Percentiles rank a stretch among this genome's conserved stretches.
Conservation (phyloP, 2,113 vertebrate genomes). For the Engystomops pustulosus region DNA sequence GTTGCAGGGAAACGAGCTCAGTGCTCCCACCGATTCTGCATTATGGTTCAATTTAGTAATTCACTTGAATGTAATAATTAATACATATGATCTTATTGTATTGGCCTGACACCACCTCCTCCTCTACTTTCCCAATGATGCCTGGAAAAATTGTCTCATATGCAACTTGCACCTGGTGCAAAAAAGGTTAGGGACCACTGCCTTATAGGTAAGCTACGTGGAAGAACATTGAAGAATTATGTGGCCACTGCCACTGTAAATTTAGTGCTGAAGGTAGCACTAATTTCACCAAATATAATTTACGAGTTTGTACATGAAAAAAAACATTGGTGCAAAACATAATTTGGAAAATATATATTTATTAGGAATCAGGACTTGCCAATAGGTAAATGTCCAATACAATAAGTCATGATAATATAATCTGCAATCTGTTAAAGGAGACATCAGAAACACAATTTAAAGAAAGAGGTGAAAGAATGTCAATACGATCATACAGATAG, state of each 20-base stretch:
- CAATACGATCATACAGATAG: background rate
- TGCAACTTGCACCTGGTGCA: no score
- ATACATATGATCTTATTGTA: no score
- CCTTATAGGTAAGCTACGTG: no score
- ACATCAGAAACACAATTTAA: slow-evolving; percentile 46
- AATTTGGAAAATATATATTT: slow-evolving; percentile 44
- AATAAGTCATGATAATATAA: background rate
- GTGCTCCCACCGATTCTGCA: no score
- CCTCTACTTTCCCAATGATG: no score
- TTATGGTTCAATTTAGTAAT: no score
- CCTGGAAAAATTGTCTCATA: no score
- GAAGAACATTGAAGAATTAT: no score
- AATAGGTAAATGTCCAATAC: slow-evolving; percentile 12
- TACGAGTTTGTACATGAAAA: background rate
- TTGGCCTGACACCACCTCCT: no score
- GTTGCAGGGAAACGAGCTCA: no score
- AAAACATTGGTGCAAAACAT: background rate
- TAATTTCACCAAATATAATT: background rate
- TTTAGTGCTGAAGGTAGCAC: background rate
- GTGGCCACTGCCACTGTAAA: background rate
- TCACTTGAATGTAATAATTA: no score
- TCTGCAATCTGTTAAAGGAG: slow-evolving; percentile 31
- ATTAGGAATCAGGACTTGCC: slow-evolving; percentile 29
- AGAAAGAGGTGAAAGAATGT: slow-evolving; percentile 20
- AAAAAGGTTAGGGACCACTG: no score